These are phyloP conservation scores for Microtus pennsylvanicus DNA, from an alignment of 2,113 vertebrate species.

Conservation along the genomic window DNA sequence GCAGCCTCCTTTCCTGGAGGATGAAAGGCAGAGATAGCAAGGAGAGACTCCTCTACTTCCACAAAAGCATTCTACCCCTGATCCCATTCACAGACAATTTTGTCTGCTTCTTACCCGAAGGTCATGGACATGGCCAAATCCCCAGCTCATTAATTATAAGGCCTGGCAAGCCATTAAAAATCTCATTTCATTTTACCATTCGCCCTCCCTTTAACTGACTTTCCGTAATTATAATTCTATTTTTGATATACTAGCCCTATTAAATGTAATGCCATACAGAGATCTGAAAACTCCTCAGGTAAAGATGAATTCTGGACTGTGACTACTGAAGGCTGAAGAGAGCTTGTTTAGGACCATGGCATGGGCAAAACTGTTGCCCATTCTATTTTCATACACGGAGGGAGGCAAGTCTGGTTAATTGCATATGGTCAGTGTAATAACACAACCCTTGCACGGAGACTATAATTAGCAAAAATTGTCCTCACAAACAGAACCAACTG, in stretches of 20 bases:
- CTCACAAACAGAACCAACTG: background rate
- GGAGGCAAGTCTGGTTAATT: constrained; percentile 39
- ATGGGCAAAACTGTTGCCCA: fast-evolving
- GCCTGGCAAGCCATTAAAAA: constrained; percentile 78
- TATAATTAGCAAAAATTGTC: constrained; percentile 52
- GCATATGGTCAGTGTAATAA: constrained; percentile 34
- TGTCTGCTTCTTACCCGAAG: constrained; percentile 48
- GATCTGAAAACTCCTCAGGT: constrained; percentile 54
- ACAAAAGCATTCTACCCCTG: background rate
- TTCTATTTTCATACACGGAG: constrained; percentile 49
- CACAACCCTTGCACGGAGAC: background rate
- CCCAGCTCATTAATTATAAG: constrained; percentile 71
- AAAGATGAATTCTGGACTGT: background rate
- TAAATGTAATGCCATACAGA: constrained; percentile 66
- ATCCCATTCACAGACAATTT: background rate
- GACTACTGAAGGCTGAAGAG: background rate
- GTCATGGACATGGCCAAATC: constrained; percentile 36
- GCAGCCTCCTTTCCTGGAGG: fast-evolving
- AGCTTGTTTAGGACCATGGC: background rate
- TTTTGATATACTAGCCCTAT: constrained; percentile 76
- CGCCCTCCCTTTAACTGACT: constrained; percentile 74
- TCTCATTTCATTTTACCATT: constrained; percentile 74
- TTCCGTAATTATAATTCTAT: constrained; percentile 78
- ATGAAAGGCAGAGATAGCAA: fast-evolving
- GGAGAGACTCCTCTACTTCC: background rate